A percentile compares a stretch with the other conserved stretches of the same genome.
These are phyloP conservation scores for Gari tellinella DNA, from an alignment of 2,888 invertebrate species.

Conservation along the genomic window DNA sequence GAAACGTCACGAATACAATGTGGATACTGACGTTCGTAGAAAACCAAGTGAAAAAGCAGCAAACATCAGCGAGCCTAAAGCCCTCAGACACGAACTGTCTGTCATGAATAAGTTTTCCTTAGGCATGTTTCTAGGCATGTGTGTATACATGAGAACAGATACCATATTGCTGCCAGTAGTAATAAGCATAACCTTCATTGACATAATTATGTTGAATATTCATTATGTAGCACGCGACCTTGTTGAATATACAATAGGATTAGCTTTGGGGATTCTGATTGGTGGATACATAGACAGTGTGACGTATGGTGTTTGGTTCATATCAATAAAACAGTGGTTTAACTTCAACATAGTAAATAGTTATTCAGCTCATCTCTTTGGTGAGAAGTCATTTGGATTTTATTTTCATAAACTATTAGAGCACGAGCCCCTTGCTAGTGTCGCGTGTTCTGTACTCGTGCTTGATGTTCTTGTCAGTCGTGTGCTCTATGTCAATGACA, in stretches of 20 bases:
- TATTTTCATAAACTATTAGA: conserved; percentile 32
- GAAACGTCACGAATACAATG: no score
- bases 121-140: conserved; percentile 56
- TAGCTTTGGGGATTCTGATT: conserved; percentile 54
- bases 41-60: no score
- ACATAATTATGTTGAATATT: neutral
- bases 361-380: conserved; percentile 59
- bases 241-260: conserved; percentile 37
- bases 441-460: neutral
- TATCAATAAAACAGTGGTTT: conserved; percentile 77
- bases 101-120: no score
- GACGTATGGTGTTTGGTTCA: conserved; percentile 68
- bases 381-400: conserved; percentile 13
- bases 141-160: conserved; percentile 72
- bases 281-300: conserved; percentile 70
- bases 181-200: neutral
- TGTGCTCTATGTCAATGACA: neutral
- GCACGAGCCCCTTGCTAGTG: conserved; percentile 10
- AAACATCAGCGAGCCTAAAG: no score
- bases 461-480: neutral
- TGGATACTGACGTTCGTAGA: no score
- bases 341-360: conserved; percentile 71
- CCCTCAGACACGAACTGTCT: no score
- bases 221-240: neutral
- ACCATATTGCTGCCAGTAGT: conserved; percentile 55